Evolutionary conservation across 2,113 vertebrate genomes (phyloP), one percentile per base, ranked within the genome.

Genomic region (Scopus umbretta): DNA sequence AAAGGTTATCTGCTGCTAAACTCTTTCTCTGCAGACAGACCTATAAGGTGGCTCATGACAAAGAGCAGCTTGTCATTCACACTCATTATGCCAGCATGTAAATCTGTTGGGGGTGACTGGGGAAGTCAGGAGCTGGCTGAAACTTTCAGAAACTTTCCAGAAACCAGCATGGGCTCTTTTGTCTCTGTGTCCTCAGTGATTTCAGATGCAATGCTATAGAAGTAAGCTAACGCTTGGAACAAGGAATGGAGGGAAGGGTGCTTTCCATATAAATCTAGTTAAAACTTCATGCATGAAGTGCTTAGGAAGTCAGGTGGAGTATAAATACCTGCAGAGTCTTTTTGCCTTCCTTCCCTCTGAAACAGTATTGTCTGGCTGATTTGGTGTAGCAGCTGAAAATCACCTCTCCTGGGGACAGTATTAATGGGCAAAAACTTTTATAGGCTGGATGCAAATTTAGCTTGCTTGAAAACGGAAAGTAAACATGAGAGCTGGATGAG

Each of bases 1-100:
- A 85, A 82, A 95, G 40, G 70, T 96, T 96, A 96, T 96, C 96
- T 91, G 21, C 66, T 84, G 56, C 56, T 84, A 52, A 78, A 81
- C 80, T 42, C 43, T 65, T 62, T 56, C 66, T 75, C 66, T 67
- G 52, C 66, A 89, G 80, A 72, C 56, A 49, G 65, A 49, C 34
- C 29, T 1, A 4, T 47, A 63, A 55, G n/a, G 73, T 16, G 36
- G 65, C 53, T 68, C 17, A 4, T 85, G 87, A 96, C 84, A 79
- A 94, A 90, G 74, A 92, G 56, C 93, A 96, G 91, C 25, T 90
- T 87, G 42, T 94, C 84, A n/a, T 85, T 94, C 47, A 29, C 0
- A 0, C 34, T 82, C 62, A 15, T 91, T 94, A 65, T 1, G 1
- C 40, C 38, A 40, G 27, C 53, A 61, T 10, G 36, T 45, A 56